A percentile compares a stretch with the other conserved stretches of the same genome.
Evolutionary conservation across 2,797 vertebrate genomes (phyloP).

Genomic region (Numenius phaeopus): DNA sequence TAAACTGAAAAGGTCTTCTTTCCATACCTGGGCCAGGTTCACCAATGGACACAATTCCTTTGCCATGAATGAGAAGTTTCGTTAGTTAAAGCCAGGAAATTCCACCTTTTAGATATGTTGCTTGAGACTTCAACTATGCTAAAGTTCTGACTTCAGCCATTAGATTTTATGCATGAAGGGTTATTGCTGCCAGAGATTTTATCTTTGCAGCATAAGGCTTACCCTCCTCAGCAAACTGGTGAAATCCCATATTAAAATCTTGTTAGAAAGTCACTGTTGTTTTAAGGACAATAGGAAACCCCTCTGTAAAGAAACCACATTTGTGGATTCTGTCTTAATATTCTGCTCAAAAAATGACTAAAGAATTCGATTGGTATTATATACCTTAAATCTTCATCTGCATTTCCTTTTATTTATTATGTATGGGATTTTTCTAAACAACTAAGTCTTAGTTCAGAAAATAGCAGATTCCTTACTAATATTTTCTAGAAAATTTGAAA

Average conservation of each 20-base stretch:
- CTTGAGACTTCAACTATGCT: not conserved
- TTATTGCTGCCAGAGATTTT: not conserved
- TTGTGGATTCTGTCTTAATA: not conserved
- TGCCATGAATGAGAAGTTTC: not conserved
- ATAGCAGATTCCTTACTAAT: not conserved
- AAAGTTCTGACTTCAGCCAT: not conserved
- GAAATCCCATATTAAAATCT: not conserved
- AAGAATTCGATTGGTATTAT: not conserved
- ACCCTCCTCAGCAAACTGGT: not conserved
- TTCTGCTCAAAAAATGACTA: not conserved
- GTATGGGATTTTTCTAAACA: not conserved
- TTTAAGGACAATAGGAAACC: not conserved
- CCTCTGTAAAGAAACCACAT: not conserved
- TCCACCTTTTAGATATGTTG: not conserved
- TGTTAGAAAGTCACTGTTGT: not conserved
- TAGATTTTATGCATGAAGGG: not conserved
- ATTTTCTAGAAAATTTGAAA: not conserved
- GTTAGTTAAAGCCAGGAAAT: not conserved
- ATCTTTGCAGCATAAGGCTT: not conserved
- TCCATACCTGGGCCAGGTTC: not conserved
- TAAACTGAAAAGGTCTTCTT: not conserved
- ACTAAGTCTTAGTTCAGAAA: not conserved
- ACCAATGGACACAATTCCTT: not conserved
- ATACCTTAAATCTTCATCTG: not conserved
- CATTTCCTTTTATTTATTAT: not conserved